A percentile compares a stretch with the other conserved stretches of the same genome.
These are phyloP conservation scores for Crambe crambe DNA, from an alignment of 37 sponge, comb jelly and placozoan genomes.

Conservation along the genomic window DNA sequence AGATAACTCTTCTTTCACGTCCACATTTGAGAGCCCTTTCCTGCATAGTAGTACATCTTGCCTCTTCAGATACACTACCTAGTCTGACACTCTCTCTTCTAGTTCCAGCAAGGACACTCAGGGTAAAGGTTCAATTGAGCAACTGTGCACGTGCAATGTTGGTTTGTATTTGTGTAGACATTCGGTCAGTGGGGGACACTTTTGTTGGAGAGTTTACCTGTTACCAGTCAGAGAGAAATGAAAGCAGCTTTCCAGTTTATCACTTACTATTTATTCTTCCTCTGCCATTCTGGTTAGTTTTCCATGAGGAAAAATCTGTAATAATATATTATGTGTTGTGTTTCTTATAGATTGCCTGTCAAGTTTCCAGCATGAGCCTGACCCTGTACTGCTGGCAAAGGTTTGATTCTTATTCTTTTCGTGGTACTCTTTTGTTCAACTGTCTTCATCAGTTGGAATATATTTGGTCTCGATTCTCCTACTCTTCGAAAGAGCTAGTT, in stretches of 20 bases:
- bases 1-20: neutral
- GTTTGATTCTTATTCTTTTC: neutral
- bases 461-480: neutral
- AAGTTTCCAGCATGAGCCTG: neutral
- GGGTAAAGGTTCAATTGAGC: neutral
- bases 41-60: neutral
- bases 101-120: neutral
- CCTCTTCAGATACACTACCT: neutral
- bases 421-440: neutral
- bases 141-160: neutral
- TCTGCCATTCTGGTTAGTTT: neutral
- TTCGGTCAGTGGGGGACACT: neutral
- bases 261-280: neutral
- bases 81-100: neutral
- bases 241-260: neutral
- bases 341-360: neutral
- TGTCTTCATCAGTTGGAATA: neutral
- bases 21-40: neutral
- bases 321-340: neutral
- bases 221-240: neutral
- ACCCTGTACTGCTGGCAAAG: neutral
- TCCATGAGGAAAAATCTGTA: neutral
- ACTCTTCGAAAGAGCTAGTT: too few relatives aligned
- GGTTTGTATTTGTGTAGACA: neutral
- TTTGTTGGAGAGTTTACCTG: conserved; percentile 4